phyloP scores from a whole-genome alignment of 2,113 vertebrate genomes.

The Odocoileus virginianus region DNA sequence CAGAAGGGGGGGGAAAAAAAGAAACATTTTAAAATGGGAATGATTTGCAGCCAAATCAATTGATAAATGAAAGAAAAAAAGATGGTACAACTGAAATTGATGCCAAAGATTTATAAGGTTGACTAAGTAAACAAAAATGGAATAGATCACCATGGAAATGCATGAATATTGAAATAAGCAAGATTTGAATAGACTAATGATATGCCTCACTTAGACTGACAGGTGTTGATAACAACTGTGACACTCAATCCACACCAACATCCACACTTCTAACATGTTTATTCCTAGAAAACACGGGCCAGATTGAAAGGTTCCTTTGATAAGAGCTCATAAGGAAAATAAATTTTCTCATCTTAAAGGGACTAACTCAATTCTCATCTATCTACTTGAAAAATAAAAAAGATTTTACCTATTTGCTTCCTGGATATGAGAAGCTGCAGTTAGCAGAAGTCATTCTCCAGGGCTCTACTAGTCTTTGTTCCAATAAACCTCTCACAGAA shows the following conservation, averaged over 20 bases:
- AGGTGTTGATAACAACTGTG: slow-evolving; percentile 69
- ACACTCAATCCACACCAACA: slow-evolving; percentile 52
- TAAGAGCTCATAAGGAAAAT: slow-evolving; percentile 28
- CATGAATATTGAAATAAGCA: slow-evolving; percentile 72
- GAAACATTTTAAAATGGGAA: slow-evolving; percentile 26
- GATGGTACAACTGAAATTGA: slow-evolving; percentile 30
- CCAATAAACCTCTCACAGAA: slow-evolving; percentile 65
- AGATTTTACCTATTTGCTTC: slow-evolving; percentile 27
- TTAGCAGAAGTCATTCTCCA: slow-evolving; percentile 45
- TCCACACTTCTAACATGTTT: slow-evolving; percentile 47
- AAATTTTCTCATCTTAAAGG: slow-evolving; percentile 37
- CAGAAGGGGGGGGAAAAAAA: background rate
- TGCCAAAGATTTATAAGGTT: slow-evolving; percentile 69
- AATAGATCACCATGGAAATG: slow-evolving; percentile 71
- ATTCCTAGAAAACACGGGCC: slow-evolving; percentile 58
- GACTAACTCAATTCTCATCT: slow-evolving; percentile 36
- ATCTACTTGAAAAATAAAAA: slow-evolving; percentile 40
- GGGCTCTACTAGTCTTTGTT: slow-evolving; percentile 70
- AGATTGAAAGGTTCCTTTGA: slow-evolving; percentile 26
- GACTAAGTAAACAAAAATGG: slow-evolving; percentile 70
- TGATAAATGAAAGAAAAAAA: slow-evolving; percentile 53
- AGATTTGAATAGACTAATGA: slow-evolving; percentile 71
- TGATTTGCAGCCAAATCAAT: slow-evolving; percentile 48
- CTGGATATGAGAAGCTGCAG: slow-evolving; percentile 20
- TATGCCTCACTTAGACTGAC: slow-evolving; percentile 66